Evolutionary conservation across 2,888 invertebrate species (phyloP).

Genomic region (Acronicta psi): DNA sequence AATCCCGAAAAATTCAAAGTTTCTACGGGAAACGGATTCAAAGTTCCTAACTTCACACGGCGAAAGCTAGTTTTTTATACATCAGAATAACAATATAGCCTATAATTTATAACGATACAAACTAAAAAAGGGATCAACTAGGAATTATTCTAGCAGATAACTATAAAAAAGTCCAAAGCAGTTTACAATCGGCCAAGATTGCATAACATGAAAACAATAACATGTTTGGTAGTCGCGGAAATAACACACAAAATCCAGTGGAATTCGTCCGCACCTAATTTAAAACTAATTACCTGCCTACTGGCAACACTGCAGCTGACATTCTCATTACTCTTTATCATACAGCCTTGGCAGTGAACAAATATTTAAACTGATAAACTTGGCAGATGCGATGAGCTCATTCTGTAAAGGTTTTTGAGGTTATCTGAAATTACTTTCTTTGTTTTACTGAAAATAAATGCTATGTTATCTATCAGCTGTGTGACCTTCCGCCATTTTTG

Average conservation of each 20-base stretch:
- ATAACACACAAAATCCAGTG: not conserved
- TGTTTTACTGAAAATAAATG: not conserved
- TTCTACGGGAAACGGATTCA: no score
- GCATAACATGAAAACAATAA: no score
- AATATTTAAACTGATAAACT: slow-evolving; percentile 41
- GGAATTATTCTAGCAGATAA: no score
- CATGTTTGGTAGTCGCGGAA: no score
- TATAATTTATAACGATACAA: no score
- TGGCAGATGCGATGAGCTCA: slow-evolving; percentile 42
- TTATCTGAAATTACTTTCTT: slow-evolving; percentile 5
- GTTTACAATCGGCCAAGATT: no score
- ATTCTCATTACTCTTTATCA: slow-evolving; percentile 23
- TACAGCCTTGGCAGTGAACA: slow-evolving; percentile 42
- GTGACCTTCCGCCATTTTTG: slow-evolving; percentile 1
- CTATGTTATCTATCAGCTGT: not conserved
- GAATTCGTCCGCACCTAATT: not conserved
- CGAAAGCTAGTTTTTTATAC: no score
- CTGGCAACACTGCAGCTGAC: not conserved
- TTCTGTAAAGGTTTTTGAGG: slow-evolving; percentile 6
- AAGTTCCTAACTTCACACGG: no score
- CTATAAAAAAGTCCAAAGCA: no score
- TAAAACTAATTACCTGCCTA: not conserved
- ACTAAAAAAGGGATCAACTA: no score
- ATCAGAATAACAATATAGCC: no score
- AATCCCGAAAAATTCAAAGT: no score